Conservation (phyloP, 2,113 vertebrate species). For the Guaruba guarouba region DNA sequence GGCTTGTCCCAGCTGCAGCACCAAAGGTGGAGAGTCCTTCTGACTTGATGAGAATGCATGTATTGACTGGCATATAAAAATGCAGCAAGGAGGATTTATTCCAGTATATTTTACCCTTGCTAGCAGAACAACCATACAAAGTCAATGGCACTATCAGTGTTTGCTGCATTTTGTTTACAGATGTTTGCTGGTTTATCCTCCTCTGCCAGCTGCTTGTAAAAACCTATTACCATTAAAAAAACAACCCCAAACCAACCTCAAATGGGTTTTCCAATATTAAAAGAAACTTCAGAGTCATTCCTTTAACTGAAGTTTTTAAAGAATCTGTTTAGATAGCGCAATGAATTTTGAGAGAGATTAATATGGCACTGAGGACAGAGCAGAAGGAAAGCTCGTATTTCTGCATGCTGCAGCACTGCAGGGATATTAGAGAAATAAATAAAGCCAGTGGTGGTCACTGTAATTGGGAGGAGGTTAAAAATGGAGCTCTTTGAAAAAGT, state of each 20-base stretch:
- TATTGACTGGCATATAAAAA: background rate
- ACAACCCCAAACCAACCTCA: background rate
- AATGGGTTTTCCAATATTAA: background rate
- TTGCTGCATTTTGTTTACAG: background rate
- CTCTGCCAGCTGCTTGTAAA: background rate
- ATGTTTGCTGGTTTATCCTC: background rate
- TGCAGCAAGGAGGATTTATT: background rate
- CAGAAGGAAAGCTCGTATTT: background rate
- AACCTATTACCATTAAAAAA: background rate
- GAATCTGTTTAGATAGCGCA: background rate
- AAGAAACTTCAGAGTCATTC: background rate
- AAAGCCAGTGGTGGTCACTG: background rate
- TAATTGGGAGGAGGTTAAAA: background rate
- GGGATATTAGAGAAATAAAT: constrained; percentile 40
- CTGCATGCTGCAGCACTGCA: background rate
- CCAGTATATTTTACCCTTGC: background rate
- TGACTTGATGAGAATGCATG: background rate
- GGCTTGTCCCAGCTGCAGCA: background rate
- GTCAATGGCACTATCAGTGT: background rate
- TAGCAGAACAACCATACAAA: background rate
- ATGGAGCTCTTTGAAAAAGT: background rate
- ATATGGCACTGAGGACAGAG: background rate
- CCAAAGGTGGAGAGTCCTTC: background rate
- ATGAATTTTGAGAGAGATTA: background rate
- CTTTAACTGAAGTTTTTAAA: background rate